Evolutionary conservation across 2,113 vertebrate genomes (phyloP).

Genomic region (Podarcis raffonei): DNA sequence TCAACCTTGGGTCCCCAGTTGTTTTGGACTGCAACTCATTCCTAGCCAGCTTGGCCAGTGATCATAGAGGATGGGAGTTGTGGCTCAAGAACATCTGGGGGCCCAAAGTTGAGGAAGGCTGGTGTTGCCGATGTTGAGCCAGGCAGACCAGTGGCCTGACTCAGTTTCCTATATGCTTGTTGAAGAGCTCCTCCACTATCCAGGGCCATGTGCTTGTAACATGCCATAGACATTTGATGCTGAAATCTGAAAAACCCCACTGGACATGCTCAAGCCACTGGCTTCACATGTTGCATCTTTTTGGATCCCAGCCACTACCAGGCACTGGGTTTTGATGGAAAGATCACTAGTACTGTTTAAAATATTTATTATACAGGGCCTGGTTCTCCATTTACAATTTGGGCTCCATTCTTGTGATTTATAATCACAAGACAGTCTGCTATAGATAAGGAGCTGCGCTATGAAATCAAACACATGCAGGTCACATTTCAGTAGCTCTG

Average conservation of each 20-base stretch:
- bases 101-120: too few relatives aligned
- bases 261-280: background rate
- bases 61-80: too few relatives aligned
- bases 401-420: background rate
- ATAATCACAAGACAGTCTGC: background rate
- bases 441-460: background rate
- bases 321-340: conserved; percentile 54
- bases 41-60: too few relatives aligned
- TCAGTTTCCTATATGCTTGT: too few relatives aligned
- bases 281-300: conserved; percentile 2
- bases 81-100: too few relatives aligned
- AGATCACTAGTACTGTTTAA: conserved; percentile 54
- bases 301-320: conserved; percentile 53
- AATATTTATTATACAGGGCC: conserved; percentile 38
- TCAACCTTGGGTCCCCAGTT: too few relatives aligned
- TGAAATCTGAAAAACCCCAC: background rate
- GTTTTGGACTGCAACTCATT: too few relatives aligned
- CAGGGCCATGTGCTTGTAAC: background rate
- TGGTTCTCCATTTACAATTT: background rate
- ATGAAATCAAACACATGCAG: background rate
- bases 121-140: too few relatives aligned
- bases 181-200: too few relatives aligned
- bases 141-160: too few relatives aligned
- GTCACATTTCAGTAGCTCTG: background rate
- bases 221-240: background rate